Percentiles rank a stretch among this genome's conserved stretches.
phyloP scores from a whole-genome alignment of 1,140 invertebrate species.

The Notospermus geniculatus region DNA sequence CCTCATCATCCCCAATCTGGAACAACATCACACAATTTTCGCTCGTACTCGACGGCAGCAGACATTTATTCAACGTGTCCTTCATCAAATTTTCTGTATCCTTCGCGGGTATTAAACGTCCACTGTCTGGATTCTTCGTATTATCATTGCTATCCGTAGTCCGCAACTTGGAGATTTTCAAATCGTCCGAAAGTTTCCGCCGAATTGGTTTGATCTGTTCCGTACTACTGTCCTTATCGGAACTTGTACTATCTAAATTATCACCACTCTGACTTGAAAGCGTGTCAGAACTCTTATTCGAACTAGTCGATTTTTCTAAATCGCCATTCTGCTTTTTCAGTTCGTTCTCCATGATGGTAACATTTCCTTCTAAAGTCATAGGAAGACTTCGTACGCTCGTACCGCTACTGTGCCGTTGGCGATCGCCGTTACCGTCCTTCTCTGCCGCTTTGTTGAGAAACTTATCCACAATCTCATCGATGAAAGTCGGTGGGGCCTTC shows the following conservation, averaged over 20 bases:
- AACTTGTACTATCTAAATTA: neutral
- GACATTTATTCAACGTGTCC: neutral
- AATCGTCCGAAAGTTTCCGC: too few species aligned
- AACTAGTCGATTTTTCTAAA: conserved; percentile 25
- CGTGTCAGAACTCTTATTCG: conserved; percentile 25
- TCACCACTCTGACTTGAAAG: neutral
- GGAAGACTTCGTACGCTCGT: conserved; percentile 46
- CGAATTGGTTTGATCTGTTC: neutral
- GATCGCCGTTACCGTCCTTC: conserved; percentile 9
- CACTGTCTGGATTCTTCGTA: neutral
- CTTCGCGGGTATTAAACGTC: neutral
- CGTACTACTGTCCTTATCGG: neutral
- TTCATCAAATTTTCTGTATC: neutral
- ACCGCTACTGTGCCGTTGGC: conserved; percentile 38
- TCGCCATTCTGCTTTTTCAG: conserved; percentile 14
- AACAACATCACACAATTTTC: conserved; percentile 90
- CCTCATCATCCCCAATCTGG: conserved; percentile 79
- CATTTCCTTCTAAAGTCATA: conserved; percentile 34
- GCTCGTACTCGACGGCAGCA: conserved; percentile 1
- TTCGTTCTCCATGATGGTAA: conserved; percentile 43
- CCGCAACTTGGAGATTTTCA: too few species aligned
- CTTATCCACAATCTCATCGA: conserved; percentile 84
- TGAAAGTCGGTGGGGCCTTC: conserved; percentile 82
- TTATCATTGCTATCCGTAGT: conserved; percentile 3
- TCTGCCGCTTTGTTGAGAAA: conserved; percentile 60